Evolutionary conservation across 2,888 invertebrate genomes (phyloP), one percentile per base, ranked within the genome.

Genomic region (Ernsta delagoae): DNA sequence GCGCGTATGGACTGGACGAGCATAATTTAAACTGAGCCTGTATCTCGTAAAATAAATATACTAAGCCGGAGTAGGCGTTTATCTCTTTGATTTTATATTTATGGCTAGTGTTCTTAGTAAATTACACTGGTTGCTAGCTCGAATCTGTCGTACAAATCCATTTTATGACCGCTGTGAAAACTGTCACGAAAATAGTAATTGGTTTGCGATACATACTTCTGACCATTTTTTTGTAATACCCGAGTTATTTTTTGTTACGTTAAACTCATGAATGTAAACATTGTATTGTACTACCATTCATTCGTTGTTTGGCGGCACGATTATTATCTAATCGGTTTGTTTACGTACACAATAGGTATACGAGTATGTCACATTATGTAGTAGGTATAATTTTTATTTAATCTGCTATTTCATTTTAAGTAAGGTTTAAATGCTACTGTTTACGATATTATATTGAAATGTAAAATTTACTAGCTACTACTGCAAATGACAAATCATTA

Each of bases 101-200:
- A 43, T 50, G 41, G 53, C 34, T 39, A 59, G 57, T 68, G 43
- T 70, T 69, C 70, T 63, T 67, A 70, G 59, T 74, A 68, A 74
- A 74, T 73, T 72, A 73, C 62, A 54, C 67, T 70, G 61, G 71
- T 62, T 24, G 63, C 65, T 62, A 61, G 62, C 70, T 71, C 69
- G 60, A 67, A 68, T 73, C 65, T 64, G 45, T 70, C 72, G 63
- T 71, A 67, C 71, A 70, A 72, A 70, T 70, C 62, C 71, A 69
- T 73, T 71, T 74, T 70, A 73, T 68, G 53, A 34, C 4, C 16
- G 5, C n/a, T 12, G 39, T 41, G 59, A 60, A 39, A 67, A 61
- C 61, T 45, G 61, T 61, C 67, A 56, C 48, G 56, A 61, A 45
- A 45, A 56, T 12, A 12, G 24, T 39, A 16, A 54, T 45, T 43